These are phyloP conservation scores for Micrastur ruficollis DNA, from an alignment of 2,797 vertebrate genomes.

Conservation along the genomic window DNA sequence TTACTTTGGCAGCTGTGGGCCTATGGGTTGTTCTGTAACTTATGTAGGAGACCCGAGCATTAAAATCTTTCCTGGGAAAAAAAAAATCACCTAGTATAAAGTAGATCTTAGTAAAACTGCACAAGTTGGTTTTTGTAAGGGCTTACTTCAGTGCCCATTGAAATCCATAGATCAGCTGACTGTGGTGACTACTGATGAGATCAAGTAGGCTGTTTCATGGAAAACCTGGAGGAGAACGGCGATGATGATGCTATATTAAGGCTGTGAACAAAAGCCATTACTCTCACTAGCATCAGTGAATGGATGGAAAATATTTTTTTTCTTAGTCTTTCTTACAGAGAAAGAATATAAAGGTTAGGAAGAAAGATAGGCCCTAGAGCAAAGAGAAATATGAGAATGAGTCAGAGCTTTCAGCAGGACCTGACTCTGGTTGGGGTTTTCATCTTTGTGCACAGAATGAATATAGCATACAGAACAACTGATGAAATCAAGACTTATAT, in stretches of 20 bases:
- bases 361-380: neutral
- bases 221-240: neutral
- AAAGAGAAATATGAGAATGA: slow-evolving; percentile 18
- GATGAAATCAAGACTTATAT: neutral
- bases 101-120: neutral
- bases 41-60: neutral
- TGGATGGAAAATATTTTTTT: neutral
- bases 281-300: slow-evolving; percentile 1
- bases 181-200: slow-evolving; percentile 23
- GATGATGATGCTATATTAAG: neutral
- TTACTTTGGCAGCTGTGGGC: neutral
- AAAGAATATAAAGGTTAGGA: neutral
- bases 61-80: neutral
- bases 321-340: neutral
- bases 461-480: neutral
- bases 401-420: slow-evolving; percentile 45
- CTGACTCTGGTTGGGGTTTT: slow-evolving; percentile 5
- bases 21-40: neutral
- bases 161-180: neutral
- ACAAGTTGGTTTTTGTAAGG: neutral
- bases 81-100: neutral
- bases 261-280: slow-evolving; percentile 26
- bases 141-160: neutral
- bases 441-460: slow-evolving; percentile 8
- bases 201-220: slow-evolving; percentile 20